Conservation (phyloP, 2,888 invertebrate genomes). For the Dasypolia templi region DNA sequence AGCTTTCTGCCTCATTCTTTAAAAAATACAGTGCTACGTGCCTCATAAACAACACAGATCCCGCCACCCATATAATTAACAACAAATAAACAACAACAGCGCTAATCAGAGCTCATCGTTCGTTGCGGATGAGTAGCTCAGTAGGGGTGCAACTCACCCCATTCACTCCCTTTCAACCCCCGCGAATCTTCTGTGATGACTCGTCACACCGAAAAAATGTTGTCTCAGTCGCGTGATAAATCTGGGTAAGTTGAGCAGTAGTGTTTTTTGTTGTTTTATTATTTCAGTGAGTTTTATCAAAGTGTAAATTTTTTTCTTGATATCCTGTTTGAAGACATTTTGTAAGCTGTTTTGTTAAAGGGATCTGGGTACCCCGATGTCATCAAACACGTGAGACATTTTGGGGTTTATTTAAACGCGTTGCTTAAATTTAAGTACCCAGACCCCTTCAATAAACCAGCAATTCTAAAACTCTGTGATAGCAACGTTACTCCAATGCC, state of each 20-base stretch:
- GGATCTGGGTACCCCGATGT: background rate
- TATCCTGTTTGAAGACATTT: too few species aligned
- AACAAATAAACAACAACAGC: conserved; percentile 49
- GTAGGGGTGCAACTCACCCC: conserved; percentile 18
- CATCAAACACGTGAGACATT: background rate
- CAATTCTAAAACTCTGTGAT: too few species aligned
- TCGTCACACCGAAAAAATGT: conserved; percentile 43
- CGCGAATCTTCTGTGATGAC: conserved; percentile 37
- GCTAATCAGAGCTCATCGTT: conserved; percentile 65
- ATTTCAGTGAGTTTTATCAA: background rate
- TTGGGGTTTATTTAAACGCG: background rate
- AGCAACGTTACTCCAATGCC: background rate
- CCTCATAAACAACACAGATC: conserved; percentile 19
- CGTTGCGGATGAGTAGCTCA: conserved; percentile 61
- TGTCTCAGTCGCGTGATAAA: background rate
- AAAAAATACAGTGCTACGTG: conserved; percentile 1
- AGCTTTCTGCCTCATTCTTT: background rate
- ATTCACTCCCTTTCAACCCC: conserved; percentile 10
- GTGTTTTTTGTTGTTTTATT: background rate
- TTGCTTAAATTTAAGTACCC: background rate
- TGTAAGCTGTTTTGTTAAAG: background rate
- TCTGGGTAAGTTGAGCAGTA: background rate
- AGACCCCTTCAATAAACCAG: too few species aligned
- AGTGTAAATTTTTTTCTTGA: background rate
- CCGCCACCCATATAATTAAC: conserved; percentile 45